Evolutionary conservation across 2,797 vertebrate genomes (phyloP).

Genomic region (Meriones psammophilus): DNA sequence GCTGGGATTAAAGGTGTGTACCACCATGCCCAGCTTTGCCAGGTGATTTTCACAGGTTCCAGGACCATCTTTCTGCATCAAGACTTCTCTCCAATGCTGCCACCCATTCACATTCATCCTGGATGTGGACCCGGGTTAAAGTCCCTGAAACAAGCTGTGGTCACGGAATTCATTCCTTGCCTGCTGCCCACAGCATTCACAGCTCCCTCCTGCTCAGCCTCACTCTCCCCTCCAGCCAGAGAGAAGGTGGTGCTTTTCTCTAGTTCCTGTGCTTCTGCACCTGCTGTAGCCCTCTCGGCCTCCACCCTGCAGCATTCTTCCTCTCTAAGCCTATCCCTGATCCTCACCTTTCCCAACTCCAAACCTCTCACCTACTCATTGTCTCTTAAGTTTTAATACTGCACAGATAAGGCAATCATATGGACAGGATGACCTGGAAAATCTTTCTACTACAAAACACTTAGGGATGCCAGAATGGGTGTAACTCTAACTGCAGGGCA

Average conservation of each 20-base stretch:
- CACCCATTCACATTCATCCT: background rate
- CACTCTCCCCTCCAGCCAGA: background rate
- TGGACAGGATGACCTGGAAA: background rate
- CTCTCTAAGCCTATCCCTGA: background rate
- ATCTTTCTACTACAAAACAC: background rate
- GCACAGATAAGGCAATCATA: background rate
- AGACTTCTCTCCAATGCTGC: background rate
- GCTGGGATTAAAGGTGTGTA: background rate
- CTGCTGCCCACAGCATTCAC: background rate
- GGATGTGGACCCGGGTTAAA: background rate
- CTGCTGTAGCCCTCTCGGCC: background rate
- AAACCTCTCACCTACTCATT: background rate
- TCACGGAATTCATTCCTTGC: background rate
- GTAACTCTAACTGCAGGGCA: background rate
- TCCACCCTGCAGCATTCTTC: background rate
- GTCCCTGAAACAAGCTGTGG: constrained; percentile 13
- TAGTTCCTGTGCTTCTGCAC: background rate
- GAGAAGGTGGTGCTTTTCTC: background rate
- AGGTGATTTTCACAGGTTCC: constrained; percentile 5
- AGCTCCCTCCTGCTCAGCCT: background rate
- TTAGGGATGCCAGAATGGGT: background rate
- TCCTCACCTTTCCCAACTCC: background rate
- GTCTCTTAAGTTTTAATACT: constrained; percentile 35
- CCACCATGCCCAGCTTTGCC: background rate
- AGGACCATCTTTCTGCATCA: background rate